Evolutionary conservation across 2,888 invertebrate species (phyloP), one percentile per base, ranked within the genome.

Genomic region (Eristalinus aeneus): DNA sequence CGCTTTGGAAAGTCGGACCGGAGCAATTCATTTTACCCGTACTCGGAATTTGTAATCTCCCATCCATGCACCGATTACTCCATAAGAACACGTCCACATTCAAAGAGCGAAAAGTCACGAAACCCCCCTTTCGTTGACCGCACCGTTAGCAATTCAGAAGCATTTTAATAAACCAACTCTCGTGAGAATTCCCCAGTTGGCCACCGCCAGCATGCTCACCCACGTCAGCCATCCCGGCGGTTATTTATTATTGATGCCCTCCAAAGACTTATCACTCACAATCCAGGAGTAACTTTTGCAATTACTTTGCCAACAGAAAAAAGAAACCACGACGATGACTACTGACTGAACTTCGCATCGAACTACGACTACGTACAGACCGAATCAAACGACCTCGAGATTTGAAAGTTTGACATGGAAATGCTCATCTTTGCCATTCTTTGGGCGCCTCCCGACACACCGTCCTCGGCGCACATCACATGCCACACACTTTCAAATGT

Each of bases 181-280:
- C 56, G 11, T 27, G 56, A 23, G 56, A 56, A 56, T 56, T 10
- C 56, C 16, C 56, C 23, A 56, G 56, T 27, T 56, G 56, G 56
- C 56, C 56, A 6, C 23, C 9, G 1, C 12, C 23, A 46, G 16
- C n/a, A 31, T 60, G 27, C 31, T n/a, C 61, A 63, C 61, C 31
- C 32, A 34, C 20, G 32, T 31, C 20, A 63, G 16, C 11, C 60
- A 56, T 69, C 67, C 46, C 16, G 65, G 54, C 67, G 39, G 61
- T 73, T 68, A 53, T 76, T 72, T 76, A 80, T 72, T 80, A 85
- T 80, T 76, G 68, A 84, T 76, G 68, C 56, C 67, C 67, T 69
- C n/a, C 27, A 56, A 75, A 53, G 63, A 79, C 72, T 72, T 72
- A 85, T 80, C 75, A 76, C 75, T 85, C 63, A 73, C 76, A 74